phyloP scores from a whole-genome alignment of 2,113 vertebrate species.

The Martes martes region DNA sequence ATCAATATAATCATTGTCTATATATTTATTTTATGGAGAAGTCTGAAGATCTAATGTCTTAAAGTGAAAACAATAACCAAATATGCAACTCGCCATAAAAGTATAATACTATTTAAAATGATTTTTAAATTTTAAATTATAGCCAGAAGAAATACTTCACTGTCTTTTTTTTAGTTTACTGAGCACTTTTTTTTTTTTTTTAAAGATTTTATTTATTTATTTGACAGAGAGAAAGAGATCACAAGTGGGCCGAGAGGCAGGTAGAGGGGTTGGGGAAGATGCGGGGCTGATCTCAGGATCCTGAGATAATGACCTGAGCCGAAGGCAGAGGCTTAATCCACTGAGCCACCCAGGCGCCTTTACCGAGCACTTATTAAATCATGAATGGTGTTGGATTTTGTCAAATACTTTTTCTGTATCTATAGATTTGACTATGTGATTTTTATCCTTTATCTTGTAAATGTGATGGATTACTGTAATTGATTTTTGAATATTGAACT shows the following conservation, averaged over 20 bases:
- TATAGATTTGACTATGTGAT: not conserved
- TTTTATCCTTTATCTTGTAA: not conserved
- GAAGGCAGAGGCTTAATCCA: too few relatives aligned
- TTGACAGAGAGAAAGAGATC: too few relatives aligned
- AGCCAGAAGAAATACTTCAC: not conserved
- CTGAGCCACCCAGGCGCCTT: too few relatives aligned
- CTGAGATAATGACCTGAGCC: too few relatives aligned
- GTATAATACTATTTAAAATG: not conserved
- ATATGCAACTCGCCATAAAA: not conserved
- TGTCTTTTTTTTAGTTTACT: not conserved
- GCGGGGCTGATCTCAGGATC: too few relatives aligned
- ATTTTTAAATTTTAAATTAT: not conserved
- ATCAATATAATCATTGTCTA: not conserved
- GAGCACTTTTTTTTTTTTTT: not conserved
- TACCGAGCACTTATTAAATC: not conserved
- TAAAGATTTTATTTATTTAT: too few relatives aligned
- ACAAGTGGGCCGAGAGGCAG: too few relatives aligned
- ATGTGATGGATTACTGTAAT: not conserved
- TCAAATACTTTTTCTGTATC: not conserved
- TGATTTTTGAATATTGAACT: not conserved
- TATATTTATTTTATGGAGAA: not conserved
- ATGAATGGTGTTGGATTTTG: not conserved
- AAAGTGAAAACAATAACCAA: not conserved
- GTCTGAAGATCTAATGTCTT: not conserved
- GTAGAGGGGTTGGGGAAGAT: too few relatives aligned